These are phyloP conservation scores for Heterohyrax brucei DNA, from an alignment of 2,797 vertebrate species.

Conservation along the genomic window DNA sequence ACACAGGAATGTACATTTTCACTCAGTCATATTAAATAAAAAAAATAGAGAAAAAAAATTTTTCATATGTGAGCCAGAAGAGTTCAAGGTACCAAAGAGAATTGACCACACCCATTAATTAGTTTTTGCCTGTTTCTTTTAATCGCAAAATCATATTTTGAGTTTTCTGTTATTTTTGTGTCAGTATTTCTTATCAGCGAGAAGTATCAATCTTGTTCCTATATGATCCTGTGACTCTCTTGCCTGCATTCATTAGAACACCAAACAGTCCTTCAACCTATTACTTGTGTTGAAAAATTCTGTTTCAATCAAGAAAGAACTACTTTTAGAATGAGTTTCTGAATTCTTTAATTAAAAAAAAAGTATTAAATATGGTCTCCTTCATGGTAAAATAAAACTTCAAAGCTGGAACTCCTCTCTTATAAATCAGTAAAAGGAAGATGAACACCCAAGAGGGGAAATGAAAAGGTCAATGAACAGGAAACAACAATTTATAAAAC, in stretches of 20 bases:
- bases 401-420: background rate
- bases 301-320: background rate
- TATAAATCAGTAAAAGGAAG: background rate
- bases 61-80: background rate
- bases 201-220: slow-evolving; percentile 27
- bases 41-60: no score
- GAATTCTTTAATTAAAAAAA: background rate
- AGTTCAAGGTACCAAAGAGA: slow-evolving; percentile 48
- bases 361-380: background rate
- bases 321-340: slow-evolving; percentile 27
- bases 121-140: slow-evolving; percentile 16
- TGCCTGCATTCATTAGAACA: background rate
- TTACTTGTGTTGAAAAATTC: slow-evolving; percentile 10
- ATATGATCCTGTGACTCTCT: slow-evolving; percentile 14
- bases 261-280: slow-evolving; percentile 2
- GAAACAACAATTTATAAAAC: background rate
- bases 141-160: slow-evolving; percentile 13
- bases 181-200: slow-evolving; percentile 44
- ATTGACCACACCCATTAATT: background rate
- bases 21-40: no score
- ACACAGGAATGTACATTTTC: no score
- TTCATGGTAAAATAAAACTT: background rate
- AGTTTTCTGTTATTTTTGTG: slow-evolving; percentile 42
- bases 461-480: background rate
- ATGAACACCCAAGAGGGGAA: background rate